Base-by-base conservation (phyloP, 2,113 vertebrate genomes). In the Pelecanus crispus region DNA sequence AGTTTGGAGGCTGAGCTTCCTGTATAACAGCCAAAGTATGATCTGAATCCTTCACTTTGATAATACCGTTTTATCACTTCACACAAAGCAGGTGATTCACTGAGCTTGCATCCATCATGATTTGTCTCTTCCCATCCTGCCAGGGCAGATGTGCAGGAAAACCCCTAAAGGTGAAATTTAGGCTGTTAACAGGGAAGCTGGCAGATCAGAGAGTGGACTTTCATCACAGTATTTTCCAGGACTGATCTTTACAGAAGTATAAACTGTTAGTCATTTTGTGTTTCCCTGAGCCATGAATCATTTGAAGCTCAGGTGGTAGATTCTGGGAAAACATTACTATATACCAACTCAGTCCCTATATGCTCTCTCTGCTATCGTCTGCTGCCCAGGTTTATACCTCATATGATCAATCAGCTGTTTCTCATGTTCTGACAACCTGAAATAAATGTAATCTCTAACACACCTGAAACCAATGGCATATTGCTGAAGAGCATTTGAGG, bases 141-240 rank as follows among this genome's bases (percentile, higher is more conserved):
- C 0, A 2, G 21, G 20, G 44, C 4, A 0, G 28, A 32, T 4
- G 3, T 55, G 26, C 49, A 28, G 55, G 11, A 14, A 56, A 7
- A 32, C 0, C 2, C 5, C 7, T 15, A 87, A 38, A 62, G 17
- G 13, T 52, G 22, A 83, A 24, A 14, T 68, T 82, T 18, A 18
- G 19, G 25, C 10, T 84, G 20, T 53, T 56, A 78, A 32, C 22
- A 32, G 20, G n/a, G 42, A 79, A 45, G 13, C 5, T 90, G 61
- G 9, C 10, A 63, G 47, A 77, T 62, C 45, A 70, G 40, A 74
- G 26, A 56, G 13, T 22, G 7, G 34, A 15, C 17, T 74, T 2
- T 20, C 7, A 22, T 21, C 52, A 52, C 34, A 28, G 17, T 36
- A 31, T 62, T 84, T 84, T 58, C 80, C 55, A 75, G 65, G 20